Evolutionary conservation across 2,797 vertebrate genomes (phyloP), one percentile per base, ranked within the genome.

Genomic region (Craterocephalus amniculus): DNA sequence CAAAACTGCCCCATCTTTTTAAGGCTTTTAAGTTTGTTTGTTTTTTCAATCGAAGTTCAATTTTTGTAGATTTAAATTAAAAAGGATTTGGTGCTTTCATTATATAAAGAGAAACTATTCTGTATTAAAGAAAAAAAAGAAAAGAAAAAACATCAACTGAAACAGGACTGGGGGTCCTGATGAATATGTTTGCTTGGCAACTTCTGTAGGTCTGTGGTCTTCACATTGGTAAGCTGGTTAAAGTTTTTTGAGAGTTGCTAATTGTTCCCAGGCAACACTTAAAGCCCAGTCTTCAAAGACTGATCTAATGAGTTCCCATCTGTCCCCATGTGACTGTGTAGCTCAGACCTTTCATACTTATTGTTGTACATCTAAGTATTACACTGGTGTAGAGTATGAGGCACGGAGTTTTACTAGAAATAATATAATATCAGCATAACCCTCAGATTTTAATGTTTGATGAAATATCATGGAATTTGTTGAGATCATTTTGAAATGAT

Each of bases 281-380:
- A 86, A 81, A 87, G 79, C 72, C 71, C 64, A n/a, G n/a, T n/a
- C n/a, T n/a, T n/a, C 64, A 81, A 81, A 90, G 76, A 64, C 78
- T 86, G 84, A 91, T 83, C 83, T 90, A 90, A 93, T 87, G 87
- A 83, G 72, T 76, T 73, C 69, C 86, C 89, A 90, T 91, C 88
- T 92, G 90, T 80, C 74, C 60, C 70, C 74, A 48, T 8, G 36
- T 74, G 62, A 77, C 45, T 36, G 3, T 20, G 45, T 70, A 22
- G 67, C 76, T 86, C 78, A 86, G 71, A 83, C 84, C 78, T 65
- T 74, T 84, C 63, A 67, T 63, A 72, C 83, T 81, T 78, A 87
- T 88, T 86, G 81, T 29, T 57, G 76, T 56, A 32, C 12, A 38
- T 60, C 80, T 84, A 89, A 85, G 87, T 81, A 90, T 85, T 88